phyloP scores from a whole-genome alignment of 2,888 invertebrate species.

The Oscheius sp. region DNA sequence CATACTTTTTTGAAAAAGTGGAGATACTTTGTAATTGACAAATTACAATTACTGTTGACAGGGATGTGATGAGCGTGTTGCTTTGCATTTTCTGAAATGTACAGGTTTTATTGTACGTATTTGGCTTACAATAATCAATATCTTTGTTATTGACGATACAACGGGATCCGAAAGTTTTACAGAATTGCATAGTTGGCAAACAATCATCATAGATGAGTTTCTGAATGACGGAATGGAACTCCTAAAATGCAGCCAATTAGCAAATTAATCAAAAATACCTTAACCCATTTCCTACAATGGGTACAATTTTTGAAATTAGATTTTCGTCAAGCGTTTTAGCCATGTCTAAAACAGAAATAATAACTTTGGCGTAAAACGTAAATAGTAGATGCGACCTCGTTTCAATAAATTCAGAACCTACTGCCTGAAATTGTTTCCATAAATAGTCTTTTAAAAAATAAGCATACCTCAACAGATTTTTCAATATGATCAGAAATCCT shows the following conservation, averaged over 20 bases:
- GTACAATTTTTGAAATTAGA: slow-evolving; percentile 74
- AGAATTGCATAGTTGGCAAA: slow-evolving; percentile 55
- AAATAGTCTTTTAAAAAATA: not conserved
- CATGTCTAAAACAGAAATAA: slow-evolving; percentile 79
- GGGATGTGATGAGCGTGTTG: slow-evolving; percentile 38
- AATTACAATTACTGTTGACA: slow-evolving; percentile 62
- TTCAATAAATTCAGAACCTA: slow-evolving; percentile 48
- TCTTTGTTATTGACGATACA: slow-evolving; percentile 50
- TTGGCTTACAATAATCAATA: slow-evolving; percentile 52
- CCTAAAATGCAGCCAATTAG: slow-evolving; percentile 28
- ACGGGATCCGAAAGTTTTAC: slow-evolving; percentile 53
- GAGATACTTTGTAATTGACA: slow-evolving; percentile 62
- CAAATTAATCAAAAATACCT: slow-evolving; percentile 37
- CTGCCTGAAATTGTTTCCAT: slow-evolving; percentile 31
- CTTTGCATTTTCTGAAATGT: slow-evolving; percentile 54
- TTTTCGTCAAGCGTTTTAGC: slow-evolving; percentile 75
- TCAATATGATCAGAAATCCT: slow-evolving; percentile 47
- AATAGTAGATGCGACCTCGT: slow-evolving; percentile 78
- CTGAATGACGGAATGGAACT: slow-evolving; percentile 48
- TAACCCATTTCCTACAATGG: slow-evolving; percentile 60
- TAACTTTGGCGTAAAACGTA: slow-evolving; percentile 82
- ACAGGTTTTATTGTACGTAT: not conserved
- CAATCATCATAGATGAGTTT: slow-evolving; percentile 50
- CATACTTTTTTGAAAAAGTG: slow-evolving; percentile 52
- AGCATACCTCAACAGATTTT: slow-evolving; percentile 35